A percentile compares a stretch with the other conserved stretches of the same genome.
Conservation (phyloP, 1,140 invertebrate genomes). For the Drosophila paulistorum region DNA sequence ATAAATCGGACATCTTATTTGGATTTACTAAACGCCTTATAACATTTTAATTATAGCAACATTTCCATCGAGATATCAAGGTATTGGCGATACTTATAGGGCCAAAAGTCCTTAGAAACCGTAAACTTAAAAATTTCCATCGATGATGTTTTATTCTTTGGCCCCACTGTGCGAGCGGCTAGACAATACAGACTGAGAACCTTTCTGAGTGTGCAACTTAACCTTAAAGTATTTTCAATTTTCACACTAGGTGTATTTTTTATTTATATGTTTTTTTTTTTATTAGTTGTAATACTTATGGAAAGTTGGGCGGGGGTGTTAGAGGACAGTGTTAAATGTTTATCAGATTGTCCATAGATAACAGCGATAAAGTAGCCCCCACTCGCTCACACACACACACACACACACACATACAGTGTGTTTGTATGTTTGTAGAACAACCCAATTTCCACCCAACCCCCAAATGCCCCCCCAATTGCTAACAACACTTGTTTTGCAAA, state of each 20-base stretch:
- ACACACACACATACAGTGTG: not conserved
- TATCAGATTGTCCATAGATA: conserved; percentile 67
- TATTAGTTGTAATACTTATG: conserved; percentile 9
- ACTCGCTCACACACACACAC: conserved; percentile 28
- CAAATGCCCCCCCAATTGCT: conserved; percentile 28
- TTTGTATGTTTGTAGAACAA: not conserved
- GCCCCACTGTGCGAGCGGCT: not conserved
- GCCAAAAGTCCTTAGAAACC: too few relatives aligned
- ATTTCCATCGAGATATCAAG: too few relatives aligned
- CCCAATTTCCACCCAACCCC: conserved; percentile 10
- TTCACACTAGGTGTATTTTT: not conserved
- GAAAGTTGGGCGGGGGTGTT: not conserved
- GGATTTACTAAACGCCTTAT: too few relatives aligned
- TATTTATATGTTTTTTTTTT: not conserved
- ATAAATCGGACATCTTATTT: too few relatives aligned
- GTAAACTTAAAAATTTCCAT: too few relatives aligned
- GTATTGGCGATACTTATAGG: too few relatives aligned
- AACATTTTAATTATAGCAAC: too few relatives aligned
- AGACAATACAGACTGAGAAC: not conserved
- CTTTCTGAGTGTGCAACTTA: not conserved
- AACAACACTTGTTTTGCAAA: conserved; percentile 8
- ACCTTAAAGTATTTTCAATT: conserved; percentile 11
- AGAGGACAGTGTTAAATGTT: conserved; percentile 34
- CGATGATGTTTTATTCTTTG: too few relatives aligned
- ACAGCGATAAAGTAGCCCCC: conserved; percentile 49